These are phyloP conservation scores for Pseudochromis fuscus DNA, from an alignment of 2,797 vertebrate species.

Conservation along the genomic window DNA sequence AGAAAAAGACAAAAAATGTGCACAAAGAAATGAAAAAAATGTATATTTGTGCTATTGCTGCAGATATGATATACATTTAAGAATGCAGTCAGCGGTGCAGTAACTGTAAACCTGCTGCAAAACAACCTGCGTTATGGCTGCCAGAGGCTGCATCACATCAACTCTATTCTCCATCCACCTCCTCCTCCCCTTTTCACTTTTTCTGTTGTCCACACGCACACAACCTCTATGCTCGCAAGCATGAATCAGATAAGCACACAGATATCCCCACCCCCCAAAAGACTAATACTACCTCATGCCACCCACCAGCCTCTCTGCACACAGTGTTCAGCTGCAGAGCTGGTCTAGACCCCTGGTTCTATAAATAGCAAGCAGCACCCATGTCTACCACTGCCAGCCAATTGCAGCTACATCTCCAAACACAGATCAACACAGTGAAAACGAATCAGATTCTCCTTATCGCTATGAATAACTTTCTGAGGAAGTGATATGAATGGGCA, in stretches of 20 bases:
- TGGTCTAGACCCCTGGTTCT: conserved; percentile 76
- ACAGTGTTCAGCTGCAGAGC: conserved; percentile 68
- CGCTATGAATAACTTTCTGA: neutral
- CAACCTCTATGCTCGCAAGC: conserved; percentile 27
- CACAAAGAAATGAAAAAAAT: neutral
- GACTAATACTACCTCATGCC: conserved; percentile 58
- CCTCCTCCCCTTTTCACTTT: conserved; percentile 20
- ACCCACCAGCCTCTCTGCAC: conserved; percentile 56
- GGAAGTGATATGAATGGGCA: neutral
- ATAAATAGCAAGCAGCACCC: conserved; percentile 76
- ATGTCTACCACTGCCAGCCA: conserved; percentile 50
- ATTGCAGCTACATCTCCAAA: conserved; percentile 40
- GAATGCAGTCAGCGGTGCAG: conserved; percentile 31
- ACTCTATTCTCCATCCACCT: conserved; percentile 12
- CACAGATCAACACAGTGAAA: conserved; percentile 30
- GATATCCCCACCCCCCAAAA: conserved; percentile 28
- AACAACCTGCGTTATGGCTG: conserved; percentile 43
- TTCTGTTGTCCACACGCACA: conserved; percentile 25
- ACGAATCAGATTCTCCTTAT: neutral
- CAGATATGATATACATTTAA: conserved; percentile 11
- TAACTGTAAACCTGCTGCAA: conserved; percentile 50
- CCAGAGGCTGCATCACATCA: conserved; percentile 60
- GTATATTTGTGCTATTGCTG: neutral
- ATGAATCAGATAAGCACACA: conserved; percentile 45
- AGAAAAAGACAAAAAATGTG: too few species aligned